Evolutionary conservation across 2,113 vertebrate genomes (phyloP).

Genomic region (Rafetus swinhoei): DNA sequence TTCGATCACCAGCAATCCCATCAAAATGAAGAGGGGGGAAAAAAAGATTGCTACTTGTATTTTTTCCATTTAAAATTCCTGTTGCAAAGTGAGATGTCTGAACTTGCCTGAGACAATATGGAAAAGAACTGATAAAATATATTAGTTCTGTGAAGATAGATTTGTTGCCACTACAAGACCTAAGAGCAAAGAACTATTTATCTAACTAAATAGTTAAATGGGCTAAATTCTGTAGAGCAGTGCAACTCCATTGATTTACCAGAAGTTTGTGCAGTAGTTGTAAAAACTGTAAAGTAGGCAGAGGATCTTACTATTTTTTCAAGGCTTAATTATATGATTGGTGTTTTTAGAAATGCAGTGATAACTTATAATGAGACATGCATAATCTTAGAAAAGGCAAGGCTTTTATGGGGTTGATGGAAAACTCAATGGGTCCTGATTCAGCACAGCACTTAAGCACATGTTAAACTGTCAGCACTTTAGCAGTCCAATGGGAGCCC

Average conservation of each 20-base stretch:
- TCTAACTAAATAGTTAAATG: slow-evolving; percentile 9
- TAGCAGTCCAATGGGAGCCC: not conserved
- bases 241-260: not conserved
- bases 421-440: not conserved
- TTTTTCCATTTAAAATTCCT: slow-evolving; percentile 36
- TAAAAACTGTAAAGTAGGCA: slow-evolving; percentile 22
- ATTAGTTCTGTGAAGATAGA: slow-evolving; percentile 35
- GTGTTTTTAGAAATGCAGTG: not conserved
- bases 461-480: not conserved
- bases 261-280: not conserved
- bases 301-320: not conserved
- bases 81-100: not conserved
- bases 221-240: slow-evolving; percentile 26
- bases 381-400: not conserved
- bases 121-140: slow-evolving; percentile 10
- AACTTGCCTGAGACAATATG: slow-evolving; percentile 13
- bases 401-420: not conserved
- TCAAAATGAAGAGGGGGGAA: not conserved
- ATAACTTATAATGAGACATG: not conserved
- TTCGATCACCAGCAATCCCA: not conserved
- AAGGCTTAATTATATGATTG: not conserved
- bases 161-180: not conserved
- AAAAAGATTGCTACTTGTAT: not conserved
- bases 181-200: not conserved
- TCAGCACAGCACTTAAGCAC: not conserved